Conservation (phyloP, 2,113 vertebrate species). For the Seriola rivoliana region DNA sequence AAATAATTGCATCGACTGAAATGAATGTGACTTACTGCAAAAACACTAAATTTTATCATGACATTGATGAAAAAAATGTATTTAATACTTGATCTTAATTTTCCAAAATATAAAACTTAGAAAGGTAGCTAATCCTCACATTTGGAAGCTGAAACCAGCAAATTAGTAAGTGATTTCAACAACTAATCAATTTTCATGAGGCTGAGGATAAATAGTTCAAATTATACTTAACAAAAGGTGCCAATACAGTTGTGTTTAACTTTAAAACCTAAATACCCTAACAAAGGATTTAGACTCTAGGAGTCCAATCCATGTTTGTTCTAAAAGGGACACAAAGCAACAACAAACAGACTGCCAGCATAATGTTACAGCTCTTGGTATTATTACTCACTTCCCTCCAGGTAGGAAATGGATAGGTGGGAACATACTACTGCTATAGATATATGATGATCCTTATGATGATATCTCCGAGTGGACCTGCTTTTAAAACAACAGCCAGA, state of each 20-base stretch:
- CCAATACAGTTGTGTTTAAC: background rate
- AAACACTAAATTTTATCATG: background rate
- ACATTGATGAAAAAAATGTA: background rate
- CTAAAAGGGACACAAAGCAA: constrained; percentile 3
- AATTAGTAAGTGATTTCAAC: background rate
- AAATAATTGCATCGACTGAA: background rate
- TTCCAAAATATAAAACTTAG: background rate
- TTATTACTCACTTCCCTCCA: constrained; percentile 26
- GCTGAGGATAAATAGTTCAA: no score
- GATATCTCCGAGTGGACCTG: background rate
- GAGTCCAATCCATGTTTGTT: background rate
- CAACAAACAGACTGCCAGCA: background rate
- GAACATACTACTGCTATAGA: constrained; percentile 29
- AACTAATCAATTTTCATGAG: background rate
- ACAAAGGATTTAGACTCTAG: background rate
- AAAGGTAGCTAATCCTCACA: background rate
- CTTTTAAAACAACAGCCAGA: constrained; percentile 34
- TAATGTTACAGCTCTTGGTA: constrained; percentile 1
- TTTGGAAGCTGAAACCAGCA: background rate
- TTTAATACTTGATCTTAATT: background rate
- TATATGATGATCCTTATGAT: constrained; percentile 9
- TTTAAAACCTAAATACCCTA: background rate
- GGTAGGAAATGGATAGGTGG: constrained; percentile 14
- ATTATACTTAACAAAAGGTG: background rate
- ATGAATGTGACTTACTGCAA: background rate